phyloP scores from a whole-genome alignment of 2,888 invertebrate species.

The Synergus umbraculus region DNA sequence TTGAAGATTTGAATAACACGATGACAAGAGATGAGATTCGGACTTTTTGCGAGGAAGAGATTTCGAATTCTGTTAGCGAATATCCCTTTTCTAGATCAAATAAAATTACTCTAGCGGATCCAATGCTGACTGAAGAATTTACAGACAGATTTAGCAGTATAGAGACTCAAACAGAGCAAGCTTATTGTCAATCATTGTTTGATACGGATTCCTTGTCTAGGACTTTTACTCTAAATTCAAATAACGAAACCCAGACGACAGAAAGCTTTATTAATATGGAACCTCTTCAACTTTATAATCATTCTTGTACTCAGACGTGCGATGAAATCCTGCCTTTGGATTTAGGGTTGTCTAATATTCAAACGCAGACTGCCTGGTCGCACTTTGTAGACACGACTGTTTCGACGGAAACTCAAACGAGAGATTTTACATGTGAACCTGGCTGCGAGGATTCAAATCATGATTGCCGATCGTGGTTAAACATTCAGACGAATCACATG shows the following conservation, averaged over 20 bases:
- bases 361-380: slow-evolving; percentile 83
- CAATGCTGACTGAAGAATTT: slow-evolving; percentile 71
- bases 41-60: slow-evolving; percentile 60
- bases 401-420: slow-evolving; percentile 82
- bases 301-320: slow-evolving; percentile 80
- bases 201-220: slow-evolving; percentile 67
- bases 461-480: slow-evolving; percentile 67
- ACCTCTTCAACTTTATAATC: slow-evolving; percentile 75
- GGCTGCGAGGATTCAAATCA: slow-evolving; percentile 62
- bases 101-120: slow-evolving; percentile 62
- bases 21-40: slow-evolving; percentile 67
- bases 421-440: slow-evolving; percentile 60
- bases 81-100: slow-evolving; percentile 57
- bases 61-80: slow-evolving; percentile 52
- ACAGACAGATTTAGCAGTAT: slow-evolving; percentile 69
- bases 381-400: slow-evolving; percentile 79
- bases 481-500: slow-evolving; percentile 77
- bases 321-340: slow-evolving; percentile 80
- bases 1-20: slow-evolving; percentile 68
- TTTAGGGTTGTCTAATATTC: slow-evolving; percentile 81
- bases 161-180: slow-evolving; percentile 75
- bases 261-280: slow-evolving; percentile 74
- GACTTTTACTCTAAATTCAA: slow-evolving; percentile 77
- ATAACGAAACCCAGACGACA: slow-evolving; percentile 83
- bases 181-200: slow-evolving; percentile 67